Base-by-base conservation (phyloP, 2,797 vertebrate genomes). In the Zenarchopterus dispar region DNA sequence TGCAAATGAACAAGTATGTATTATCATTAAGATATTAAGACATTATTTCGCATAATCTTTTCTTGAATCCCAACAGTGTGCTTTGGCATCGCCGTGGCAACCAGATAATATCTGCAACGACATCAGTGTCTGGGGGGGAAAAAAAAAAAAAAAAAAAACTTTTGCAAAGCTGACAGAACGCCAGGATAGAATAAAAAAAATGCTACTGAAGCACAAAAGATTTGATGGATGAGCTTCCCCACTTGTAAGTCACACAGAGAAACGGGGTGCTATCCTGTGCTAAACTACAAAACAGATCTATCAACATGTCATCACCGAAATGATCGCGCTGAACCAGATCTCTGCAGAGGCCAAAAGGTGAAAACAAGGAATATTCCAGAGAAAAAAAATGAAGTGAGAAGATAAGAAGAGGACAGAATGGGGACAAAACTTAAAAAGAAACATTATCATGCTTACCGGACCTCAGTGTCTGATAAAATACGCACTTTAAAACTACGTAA, bases 361-460 rank as follows among this genome's bases (percentile, higher is more conserved):
- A 39, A 39, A 15, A 16, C 2, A 9, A 53, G 51, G n/a, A 47
- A 57, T 21, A 70, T 5, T 16, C 18, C 0, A 4, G 7, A 11
- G 11, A 26, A 19, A 47, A 17, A 46, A 19, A 36, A 33, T 23
- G 11, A 8, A 36, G 18, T 0, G 24, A 28, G 31, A 47, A 67
- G 78, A 77, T 59, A 77, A 70, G 61, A 78, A 71, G 19, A 5
- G 79, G 80, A 87, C 77, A 85, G 79, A 87, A 85, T 75, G 67
- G 51, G 79, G 79, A 81, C 69, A 75, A 77, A 84, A 77, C 70
- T 43, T 75, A 63, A 77, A 78, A 73, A 81, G 60, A 80, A 86
- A 77, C 75, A 62, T 79, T 67, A 77, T 67, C 69, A 46, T 82
- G 78, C 75, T 80, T 73, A 77, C 75, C 84, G 85, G 84, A 88